These are phyloP conservation scores for Pimephales promelas DNA, from an alignment of 2,113 vertebrate species.

Conservation along the genomic window DNA sequence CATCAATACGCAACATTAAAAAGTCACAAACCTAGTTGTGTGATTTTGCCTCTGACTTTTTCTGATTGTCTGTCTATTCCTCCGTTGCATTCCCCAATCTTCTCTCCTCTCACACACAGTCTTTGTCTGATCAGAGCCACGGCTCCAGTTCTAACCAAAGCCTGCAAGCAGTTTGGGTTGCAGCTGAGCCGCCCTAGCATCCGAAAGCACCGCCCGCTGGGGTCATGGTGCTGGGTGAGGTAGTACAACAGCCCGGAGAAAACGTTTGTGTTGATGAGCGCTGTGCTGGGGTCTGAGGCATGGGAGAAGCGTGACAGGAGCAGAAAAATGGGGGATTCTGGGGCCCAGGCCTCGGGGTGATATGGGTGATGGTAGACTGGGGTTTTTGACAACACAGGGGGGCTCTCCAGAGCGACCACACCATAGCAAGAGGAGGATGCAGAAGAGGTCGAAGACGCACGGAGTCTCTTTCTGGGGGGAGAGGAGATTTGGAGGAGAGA, in stretches of 20 bases:
- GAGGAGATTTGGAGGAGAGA: conserved; percentile 71
- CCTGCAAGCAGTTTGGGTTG: conserved; percentile 87
- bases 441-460: conserved; percentile 49
- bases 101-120: conserved; percentile 71
- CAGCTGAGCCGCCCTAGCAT: conserved; percentile 83
- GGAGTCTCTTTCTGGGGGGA: conserved; percentile 63
- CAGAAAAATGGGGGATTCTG: conserved; percentile 83
- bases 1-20: background rate
- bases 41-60: conserved; percentile 71
- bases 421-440: conserved; percentile 46
- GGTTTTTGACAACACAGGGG: conserved; percentile 61
- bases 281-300: conserved; percentile 78
- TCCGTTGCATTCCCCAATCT: background rate
- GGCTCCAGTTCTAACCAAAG: conserved; percentile 81
- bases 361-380: conserved; percentile 72
- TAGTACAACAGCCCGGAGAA: conserved; percentile 81
- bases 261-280: conserved; percentile 71
- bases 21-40: conserved; percentile 72
- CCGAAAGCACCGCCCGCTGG: conserved; percentile 81
- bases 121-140: conserved; percentile 77
- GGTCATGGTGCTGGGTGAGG: conserved; percentile 79
- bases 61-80: conserved; percentile 60
- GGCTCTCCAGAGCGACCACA: conserved; percentile 63
- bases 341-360: conserved; percentile 82
- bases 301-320: conserved; percentile 89